Percentiles rank a stretch among this genome's conserved stretches.
These are phyloP conservation scores for Acromyrmex echinatior DNA, from an alignment of 1,140 invertebrate genomes.

Conservation along the genomic window DNA sequence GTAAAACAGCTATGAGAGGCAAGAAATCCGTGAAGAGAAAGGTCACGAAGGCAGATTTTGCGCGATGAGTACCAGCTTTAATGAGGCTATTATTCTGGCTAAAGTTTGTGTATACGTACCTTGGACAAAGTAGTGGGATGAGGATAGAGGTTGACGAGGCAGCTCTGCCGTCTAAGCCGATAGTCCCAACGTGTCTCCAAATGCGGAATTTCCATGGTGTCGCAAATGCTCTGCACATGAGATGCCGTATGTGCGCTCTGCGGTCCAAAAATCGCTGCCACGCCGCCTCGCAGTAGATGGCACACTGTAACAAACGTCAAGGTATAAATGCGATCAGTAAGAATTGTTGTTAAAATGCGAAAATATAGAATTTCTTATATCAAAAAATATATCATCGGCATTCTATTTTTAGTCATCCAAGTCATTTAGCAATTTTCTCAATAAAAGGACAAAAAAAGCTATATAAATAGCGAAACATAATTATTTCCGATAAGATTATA, in stretches of 20 bases:
- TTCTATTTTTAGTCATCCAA: background rate
- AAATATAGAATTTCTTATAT: background rate
- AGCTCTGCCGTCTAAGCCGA: constrained; percentile 94
- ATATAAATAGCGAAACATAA: background rate
- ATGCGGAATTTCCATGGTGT: constrained; percentile 98
- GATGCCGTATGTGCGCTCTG: constrained; percentile 95
- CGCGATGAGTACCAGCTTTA: constrained; percentile 1
- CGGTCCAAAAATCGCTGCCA: constrained; percentile 97
- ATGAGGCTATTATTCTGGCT: constrained; percentile 68
- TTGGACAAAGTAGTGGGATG: constrained; percentile 95
- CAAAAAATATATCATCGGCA: background rate
- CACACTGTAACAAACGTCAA: constrained; percentile 91
- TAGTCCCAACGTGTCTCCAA: constrained; percentile 98
- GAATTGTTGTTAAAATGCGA: background rate
- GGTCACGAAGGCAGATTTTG: constrained; percentile 49
- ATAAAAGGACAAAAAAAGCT: background rate
- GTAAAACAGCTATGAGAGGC: constrained; percentile 8
- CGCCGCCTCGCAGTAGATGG: constrained; percentile 93
- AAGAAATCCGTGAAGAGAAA: constrained; percentile 5
- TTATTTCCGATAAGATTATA: background rate
- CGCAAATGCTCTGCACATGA: constrained; percentile 98
- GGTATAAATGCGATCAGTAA: background rate
- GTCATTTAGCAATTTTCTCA: background rate
- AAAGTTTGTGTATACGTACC: constrained; percentile 87
- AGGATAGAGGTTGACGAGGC: constrained; percentile 97